A percentile compares a stretch with the other conserved stretches of the same genome.
phyloP scores from a whole-genome alignment of 1,140 invertebrate species.

The Drosophila eugracilis region DNA sequence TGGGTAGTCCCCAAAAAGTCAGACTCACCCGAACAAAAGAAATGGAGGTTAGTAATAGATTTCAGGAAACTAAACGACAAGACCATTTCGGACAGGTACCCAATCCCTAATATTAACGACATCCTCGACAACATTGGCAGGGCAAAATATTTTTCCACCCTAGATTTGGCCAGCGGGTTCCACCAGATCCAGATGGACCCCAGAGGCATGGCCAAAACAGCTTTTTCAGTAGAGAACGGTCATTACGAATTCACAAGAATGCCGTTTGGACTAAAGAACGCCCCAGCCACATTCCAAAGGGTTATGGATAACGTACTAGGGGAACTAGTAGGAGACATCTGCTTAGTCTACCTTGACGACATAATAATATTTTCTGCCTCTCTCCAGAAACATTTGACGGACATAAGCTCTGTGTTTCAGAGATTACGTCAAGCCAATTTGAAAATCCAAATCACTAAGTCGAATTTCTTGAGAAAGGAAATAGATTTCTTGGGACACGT shows the following conservation, averaged over 20 bases:
- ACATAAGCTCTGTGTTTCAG: slow-evolving; percentile 9
- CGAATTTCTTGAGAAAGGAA: slow-evolving; percentile 2
- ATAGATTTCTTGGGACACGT: slow-evolving; percentile 4
- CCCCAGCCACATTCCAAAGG: slow-evolving; percentile 14
- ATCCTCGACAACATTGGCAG: not conserved
- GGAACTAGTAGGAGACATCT: slow-evolving; percentile 3
- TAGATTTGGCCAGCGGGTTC: not conserved
- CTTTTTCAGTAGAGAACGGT: not conserved
- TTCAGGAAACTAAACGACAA: slow-evolving; percentile 9
- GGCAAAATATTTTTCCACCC: slow-evolving; percentile 1
- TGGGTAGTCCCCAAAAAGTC: not conserved
- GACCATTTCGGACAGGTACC: slow-evolving; percentile 4
- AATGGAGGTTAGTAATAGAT: slow-evolving; percentile 5
- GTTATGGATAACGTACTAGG: slow-evolving; percentile 16
- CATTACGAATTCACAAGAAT: slow-evolving; percentile 13
- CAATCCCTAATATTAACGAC: not conserved
- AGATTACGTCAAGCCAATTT: slow-evolving; percentile 6
- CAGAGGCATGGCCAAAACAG: not conserved
- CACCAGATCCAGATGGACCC: no score
- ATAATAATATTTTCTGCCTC: not conserved
- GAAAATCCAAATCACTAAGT: slow-evolving; percentile 11
- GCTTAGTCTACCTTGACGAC: slow-evolving; percentile 13
- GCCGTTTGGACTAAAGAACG: slow-evolving; percentile 4
- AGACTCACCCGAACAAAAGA: not conserved
- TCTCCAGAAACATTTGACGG: slow-evolving; percentile 6